Base-by-base conservation (phyloP, 2,888 invertebrate genomes). In the Phorcus lineatus region DNA sequence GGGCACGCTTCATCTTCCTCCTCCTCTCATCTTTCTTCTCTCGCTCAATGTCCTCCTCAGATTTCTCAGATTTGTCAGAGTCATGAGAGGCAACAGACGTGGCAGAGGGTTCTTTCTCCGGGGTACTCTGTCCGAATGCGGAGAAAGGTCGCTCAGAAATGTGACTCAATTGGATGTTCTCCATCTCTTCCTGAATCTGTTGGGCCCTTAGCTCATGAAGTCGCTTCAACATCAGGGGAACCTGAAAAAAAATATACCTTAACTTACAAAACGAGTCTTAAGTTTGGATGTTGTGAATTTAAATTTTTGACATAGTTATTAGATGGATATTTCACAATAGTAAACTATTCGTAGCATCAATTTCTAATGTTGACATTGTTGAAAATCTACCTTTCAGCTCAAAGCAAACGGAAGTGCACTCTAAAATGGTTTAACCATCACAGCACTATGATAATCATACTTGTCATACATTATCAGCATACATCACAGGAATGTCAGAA, bases 201-300 rank as follows among this genome's bases (percentile, higher is more conserved):
- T 95, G 94, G 81, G 94, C 94, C 90, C 96, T 95, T 53, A 98
- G 93, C 80, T 95, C 95, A 89, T 96, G 96, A 82, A 99, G 94
- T 88, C 98, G 95, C 92, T 96, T 95, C 78, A 99, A 94, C 95
- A 98, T 96, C 74, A 97, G 94, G 17, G 98, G 98, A 78, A 99
- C 92, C 93, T 93, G 81, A 9, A 81, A 83, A 55, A 52, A 40
- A 53, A 47, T 1, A 47, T 11, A 47, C 11, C 11, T 47, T 47
- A 13, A 9, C 36, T 2, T 36, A 7, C 7, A 4, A 36, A 4
- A 4, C 36, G 2, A 36, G 7, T 4, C 7, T 36, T 4, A 36
- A 36, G 7, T 4, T 7, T 36, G 2, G 2, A 4, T 36, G 36
- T 36, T 36, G 7, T 36, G 4, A 36, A 36, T 36, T 2, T 36